A percentile compares a stretch with the other conserved stretches of the same genome.
phyloP scores from a whole-genome alignment of 2,888 invertebrate genomes.

The Netelia fuscicornis region DNA sequence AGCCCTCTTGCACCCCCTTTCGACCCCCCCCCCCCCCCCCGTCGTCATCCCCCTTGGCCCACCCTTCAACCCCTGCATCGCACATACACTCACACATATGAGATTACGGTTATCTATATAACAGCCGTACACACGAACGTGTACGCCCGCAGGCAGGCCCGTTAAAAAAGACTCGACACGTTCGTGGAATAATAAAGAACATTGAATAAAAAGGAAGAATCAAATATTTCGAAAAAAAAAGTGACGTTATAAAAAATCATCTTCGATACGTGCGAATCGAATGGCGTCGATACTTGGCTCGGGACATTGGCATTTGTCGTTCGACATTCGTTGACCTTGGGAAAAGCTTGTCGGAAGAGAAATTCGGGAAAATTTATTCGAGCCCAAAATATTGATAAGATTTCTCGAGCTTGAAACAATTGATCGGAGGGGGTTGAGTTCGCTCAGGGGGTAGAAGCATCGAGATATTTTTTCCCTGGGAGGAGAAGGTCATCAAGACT shows the following conservation, averaged over 20 bases:
- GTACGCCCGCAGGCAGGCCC: neutral
- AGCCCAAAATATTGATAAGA: too few species aligned
- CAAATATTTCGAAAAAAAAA: neutral
- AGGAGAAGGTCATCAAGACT: neutral
- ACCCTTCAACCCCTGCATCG: constrained; percentile 59
- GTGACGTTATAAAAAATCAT: too few species aligned
- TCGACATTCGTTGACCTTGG: too few species aligned
- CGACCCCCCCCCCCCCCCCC: constrained; percentile 69
- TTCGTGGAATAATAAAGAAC: neutral
- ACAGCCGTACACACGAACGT: neutral
- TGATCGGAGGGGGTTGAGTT: too few species aligned
- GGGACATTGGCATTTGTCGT: too few species aligned
- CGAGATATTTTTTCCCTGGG: neutral
- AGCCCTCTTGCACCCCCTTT: constrained; percentile 73
- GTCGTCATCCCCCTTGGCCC: constrained; percentile 62
- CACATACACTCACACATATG: constrained; percentile 42
- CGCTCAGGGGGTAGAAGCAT: too few species aligned
- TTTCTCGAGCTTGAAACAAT: too few species aligned
- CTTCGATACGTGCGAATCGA: neutral
- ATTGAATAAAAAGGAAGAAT: neutral
- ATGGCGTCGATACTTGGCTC: neutral
- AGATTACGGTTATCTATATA: constrained; percentile 41
- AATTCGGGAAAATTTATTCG: too few species aligned
- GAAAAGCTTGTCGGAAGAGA: too few species aligned
- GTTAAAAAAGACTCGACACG: neutral